Conservation (phyloP, 2,113 vertebrate species). For the Lontra canadensis region DNA sequence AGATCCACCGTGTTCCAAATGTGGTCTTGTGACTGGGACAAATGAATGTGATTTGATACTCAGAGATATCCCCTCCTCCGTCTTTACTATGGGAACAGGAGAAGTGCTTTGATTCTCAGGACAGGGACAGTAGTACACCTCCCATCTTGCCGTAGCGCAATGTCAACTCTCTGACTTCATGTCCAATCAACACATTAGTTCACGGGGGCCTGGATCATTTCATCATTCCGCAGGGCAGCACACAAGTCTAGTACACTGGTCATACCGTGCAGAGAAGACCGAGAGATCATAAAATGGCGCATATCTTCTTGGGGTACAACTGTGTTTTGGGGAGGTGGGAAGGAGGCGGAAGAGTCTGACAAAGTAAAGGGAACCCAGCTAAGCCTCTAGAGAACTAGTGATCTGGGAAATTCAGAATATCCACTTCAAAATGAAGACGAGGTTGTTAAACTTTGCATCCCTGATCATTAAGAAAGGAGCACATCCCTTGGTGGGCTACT, state of each 20-base stretch:
- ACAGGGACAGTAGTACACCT: background rate
- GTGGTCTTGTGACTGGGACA: background rate
- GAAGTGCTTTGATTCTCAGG: background rate
- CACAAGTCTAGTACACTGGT: background rate
- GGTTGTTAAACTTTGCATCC: background rate
- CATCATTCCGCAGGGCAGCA: background rate
- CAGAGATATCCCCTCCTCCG: background rate
- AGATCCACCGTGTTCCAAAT: background rate
- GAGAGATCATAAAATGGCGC: background rate
- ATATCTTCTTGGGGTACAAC: background rate
- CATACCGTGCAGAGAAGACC: too few species aligned
- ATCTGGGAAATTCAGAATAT: background rate
- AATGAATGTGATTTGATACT: background rate
- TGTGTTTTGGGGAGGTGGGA: background rate
- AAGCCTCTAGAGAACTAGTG: background rate
- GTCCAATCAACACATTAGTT: background rate
- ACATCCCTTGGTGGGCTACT: background rate
- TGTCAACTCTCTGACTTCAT: background rate
- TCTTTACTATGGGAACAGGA: background rate
- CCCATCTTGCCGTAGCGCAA: background rate
- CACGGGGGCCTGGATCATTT: background rate
- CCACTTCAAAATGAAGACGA: background rate
- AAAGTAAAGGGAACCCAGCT: background rate
- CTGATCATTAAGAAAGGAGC: background rate
- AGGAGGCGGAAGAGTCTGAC: background rate